Percentiles rank a stretch among this genome's conserved stretches.
Evolutionary conservation across 2,888 invertebrate genomes (phyloP).

Genomic region (Mesorhabditis sp.): DNA sequence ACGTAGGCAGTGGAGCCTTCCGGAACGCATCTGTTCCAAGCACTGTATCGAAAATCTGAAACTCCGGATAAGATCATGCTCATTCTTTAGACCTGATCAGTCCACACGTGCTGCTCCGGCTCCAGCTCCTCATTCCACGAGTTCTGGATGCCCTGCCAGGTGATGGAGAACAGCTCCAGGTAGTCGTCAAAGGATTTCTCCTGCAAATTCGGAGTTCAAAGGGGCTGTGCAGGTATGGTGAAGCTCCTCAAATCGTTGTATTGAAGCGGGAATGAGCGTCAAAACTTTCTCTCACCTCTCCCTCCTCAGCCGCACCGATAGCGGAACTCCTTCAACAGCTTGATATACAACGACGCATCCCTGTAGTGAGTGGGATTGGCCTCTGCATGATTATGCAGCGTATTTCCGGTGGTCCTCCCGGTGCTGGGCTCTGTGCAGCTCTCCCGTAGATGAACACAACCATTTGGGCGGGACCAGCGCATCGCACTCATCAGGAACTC

Average conservation of each 20-base stretch:
- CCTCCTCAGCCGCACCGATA: conserved; percentile 29
- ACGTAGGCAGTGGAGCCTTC: conserved; percentile 33
- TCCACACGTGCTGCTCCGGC: conserved; percentile 41
- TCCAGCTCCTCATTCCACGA: conserved; percentile 44
- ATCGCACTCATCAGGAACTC: conserved; percentile 61
- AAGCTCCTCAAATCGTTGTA: neutral
- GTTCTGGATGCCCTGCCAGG: conserved; percentile 42
- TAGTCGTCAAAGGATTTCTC: conserved; percentile 11
- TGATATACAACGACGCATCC: conserved; percentile 53
- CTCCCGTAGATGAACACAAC: conserved; percentile 64
- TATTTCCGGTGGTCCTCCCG: conserved; percentile 40
- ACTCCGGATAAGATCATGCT: neutral
- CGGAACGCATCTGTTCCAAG: conserved; percentile 22
- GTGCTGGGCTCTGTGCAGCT: conserved; percentile 65
- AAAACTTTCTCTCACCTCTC: conserved; percentile 12
- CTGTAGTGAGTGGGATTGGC: conserved; percentile 57
- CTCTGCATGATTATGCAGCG: conserved; percentile 38
- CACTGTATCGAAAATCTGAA: conserved; percentile 30
- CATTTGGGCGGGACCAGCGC: conserved; percentile 63
- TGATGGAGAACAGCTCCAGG: conserved; percentile 19
- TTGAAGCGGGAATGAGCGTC: neutral
- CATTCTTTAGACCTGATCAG: conserved; percentile 24
- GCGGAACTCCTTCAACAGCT: conserved; percentile 30
- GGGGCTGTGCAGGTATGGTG: neutral
- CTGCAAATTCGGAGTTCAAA: neutral